Base-by-base conservation (phyloP, 2,797 vertebrate species). In the Corythornis leucogaster region DNA sequence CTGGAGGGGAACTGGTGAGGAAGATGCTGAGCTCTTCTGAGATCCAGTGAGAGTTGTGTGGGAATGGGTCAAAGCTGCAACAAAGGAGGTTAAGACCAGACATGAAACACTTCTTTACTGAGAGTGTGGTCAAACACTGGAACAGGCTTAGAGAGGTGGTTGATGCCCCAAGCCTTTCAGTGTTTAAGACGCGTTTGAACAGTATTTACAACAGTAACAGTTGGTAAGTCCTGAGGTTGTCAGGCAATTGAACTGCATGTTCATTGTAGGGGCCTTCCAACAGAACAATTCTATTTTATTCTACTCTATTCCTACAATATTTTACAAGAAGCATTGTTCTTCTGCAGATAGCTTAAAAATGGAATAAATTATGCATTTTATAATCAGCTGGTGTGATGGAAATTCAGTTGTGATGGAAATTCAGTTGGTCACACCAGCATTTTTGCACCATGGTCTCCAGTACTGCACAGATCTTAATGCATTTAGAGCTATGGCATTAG, bases 11-110 rank as follows among this genome's bases (percentile, higher is more conserved):
- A 14, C 15, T 14, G 8, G 31, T 25, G 11, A 71, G 45, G n/a
- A 22, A 88, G 14, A 3, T 45, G 40, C 18, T 40, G 33, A 24
- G 26, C n/a, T 54, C n/a, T 74, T 38, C 38, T 53, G 35, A 15
- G 14, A 21, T 73, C 8, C 7, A 8, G 18, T 4, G 21, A 8
- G 6, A 26, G 30, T 15, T 26, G 1, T 1, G 2, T 50, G 50
- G n/a, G 43, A 87, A 21, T 19, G 16, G 25, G 33, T 58, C 30
- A 50, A 26, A 25, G 45, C n/a, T 74, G 18, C 1, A 0, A 18
- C 10, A 55, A 19, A 25, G 28, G 54, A 30, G 16, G 13, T 48
- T 69, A 13, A 46, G 19, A 14, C 15, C 31, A 6, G 8, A 28
- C n/a, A 13, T n/a, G 51, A 31, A 43, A 3, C n/a, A 35, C 42